Evolutionary conservation across 1,140 invertebrate species (phyloP).

Genomic region (Patella vulgata): DNA sequence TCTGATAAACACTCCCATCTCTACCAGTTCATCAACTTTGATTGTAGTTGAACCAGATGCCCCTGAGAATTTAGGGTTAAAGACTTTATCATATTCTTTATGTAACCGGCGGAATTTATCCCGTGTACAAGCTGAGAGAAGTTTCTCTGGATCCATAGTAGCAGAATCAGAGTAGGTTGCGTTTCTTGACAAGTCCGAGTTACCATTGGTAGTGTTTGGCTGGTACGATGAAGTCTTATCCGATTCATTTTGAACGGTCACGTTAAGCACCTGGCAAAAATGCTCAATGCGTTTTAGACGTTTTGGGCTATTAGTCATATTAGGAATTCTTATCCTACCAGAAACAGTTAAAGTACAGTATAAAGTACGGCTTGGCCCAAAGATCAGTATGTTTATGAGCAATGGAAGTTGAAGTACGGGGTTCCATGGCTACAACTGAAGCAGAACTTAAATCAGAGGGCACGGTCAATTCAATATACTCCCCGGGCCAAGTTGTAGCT

Average conservation of each 20-base stretch:
- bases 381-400: not conserved
- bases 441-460: conserved; percentile 6
- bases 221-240: conserved; percentile 1
- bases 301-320: conserved; percentile 22
- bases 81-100: conserved; percentile 8
- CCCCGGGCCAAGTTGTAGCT: conserved; percentile 26
- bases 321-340: conserved; percentile 26
- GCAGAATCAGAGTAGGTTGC: conserved; percentile 6
- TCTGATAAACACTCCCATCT: too few species aligned
- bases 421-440: too few species aligned
- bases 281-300: conserved; percentile 29
- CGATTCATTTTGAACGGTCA: not conserved
- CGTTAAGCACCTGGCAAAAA: conserved; percentile 21
- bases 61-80: conserved; percentile 26
- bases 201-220: conserved; percentile 14
- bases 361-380: conserved; percentile 10
- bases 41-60: conserved; percentile 26
- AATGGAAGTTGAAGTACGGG: too few species aligned
- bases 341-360: conserved; percentile 15
- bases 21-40: too few species aligned
- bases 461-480: conserved; percentile 29
- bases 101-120: conserved; percentile 22
- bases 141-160: conserved; percentile 4
- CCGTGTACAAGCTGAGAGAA: conserved; percentile 15
- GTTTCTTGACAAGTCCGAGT: conserved; percentile 15